A percentile compares a stretch with the other conserved stretches of the same genome.
These are phyloP conservation scores for Dolichomitus sp. DNA, from an alignment of 2,888 invertebrate species.

Conservation along the genomic window DNA sequence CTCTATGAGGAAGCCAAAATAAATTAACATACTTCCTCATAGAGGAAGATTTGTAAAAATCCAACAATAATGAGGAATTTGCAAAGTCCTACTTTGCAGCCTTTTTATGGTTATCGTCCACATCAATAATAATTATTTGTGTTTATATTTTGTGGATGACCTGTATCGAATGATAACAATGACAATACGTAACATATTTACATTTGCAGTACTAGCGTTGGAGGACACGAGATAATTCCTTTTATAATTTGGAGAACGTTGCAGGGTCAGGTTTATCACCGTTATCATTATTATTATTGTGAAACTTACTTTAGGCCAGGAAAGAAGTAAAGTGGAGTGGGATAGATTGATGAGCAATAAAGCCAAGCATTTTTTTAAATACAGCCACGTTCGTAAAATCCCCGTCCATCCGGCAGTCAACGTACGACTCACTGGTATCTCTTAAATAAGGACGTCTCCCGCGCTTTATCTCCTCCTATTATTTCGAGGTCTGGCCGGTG, in stretches of 20 bases:
- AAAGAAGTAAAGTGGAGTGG: conserved; percentile 40
- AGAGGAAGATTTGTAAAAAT: no score
- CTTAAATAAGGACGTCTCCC: conserved; percentile 76
- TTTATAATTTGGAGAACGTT: conserved; percentile 35
- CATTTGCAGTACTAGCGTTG: not conserved
- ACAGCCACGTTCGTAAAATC: conserved; percentile 79
- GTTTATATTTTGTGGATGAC: not conserved
- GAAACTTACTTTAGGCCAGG: conserved; percentile 28
- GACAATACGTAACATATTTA: not conserved
- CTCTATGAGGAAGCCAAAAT: no score
- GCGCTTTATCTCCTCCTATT: conserved; percentile 79
- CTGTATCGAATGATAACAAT: not conserved
- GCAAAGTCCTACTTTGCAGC: no score
- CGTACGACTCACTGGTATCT: conserved; percentile 67
- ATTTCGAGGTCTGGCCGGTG: conserved; percentile 73
- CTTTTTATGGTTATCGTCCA: no score
- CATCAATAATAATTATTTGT: not conserved
- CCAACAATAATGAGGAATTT: no score
- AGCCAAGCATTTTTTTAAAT: conserved; percentile 78
- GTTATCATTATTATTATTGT: conserved; percentile 41
- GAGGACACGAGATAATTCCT: conserved; percentile 4
- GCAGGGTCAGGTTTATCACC: conserved; percentile 11
- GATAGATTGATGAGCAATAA: conserved; percentile 72
- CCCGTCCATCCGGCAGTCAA: conserved; percentile 55
- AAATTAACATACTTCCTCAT: no score